Base-by-base conservation (phyloP, 2,113 vertebrate species). In the Carlito syrichta region DNA sequence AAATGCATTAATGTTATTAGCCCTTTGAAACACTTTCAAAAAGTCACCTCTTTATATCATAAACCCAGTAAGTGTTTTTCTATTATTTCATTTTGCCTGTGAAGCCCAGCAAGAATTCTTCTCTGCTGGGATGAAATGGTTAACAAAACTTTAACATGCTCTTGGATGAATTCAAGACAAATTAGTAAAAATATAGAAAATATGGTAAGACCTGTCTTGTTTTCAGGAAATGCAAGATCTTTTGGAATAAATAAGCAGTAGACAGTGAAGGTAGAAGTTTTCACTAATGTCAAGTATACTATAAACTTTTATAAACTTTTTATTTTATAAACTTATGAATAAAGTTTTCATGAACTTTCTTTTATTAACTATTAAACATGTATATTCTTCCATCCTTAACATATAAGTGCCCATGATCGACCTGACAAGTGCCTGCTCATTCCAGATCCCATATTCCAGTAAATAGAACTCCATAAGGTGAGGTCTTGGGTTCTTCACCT, bases 71-170 rank as follows among this genome's bases (percentile, higher is more conserved):
- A 25, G 38, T n/a, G 1, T 3, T 83, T 73, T 77, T 32, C 13
- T 17, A 30, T n/a, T 5, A 77, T 91, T 92, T 50, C 45, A 8
- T 71, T 93, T 83, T 38, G 22, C 25, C 43, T 81, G 43, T 79
- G 38, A 78, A 74, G 11, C 19, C 68, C 2, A 85, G 19, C 23
- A 91, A 76, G 54, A 14, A 40, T 68, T 66, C 27, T 63, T 84
- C 25, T 78, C 50, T 81, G 40, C 40, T 1, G 50, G 54, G 32
- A 32, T 17, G 54, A 5, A 20, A 22, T 86, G 22, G 92, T 68
- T 81, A 17, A 25, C 66, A 86, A 50, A 94, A 89, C 22, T 48
- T 58, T 58, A 45, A 78, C 68, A 77, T 77, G 82, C 30, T 82
- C 25, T 23, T 30, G 43, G 30, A 62, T 23, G 58, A 48, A 87